Base-by-base conservation (phyloP, 2,797 vertebrate species). In the Lacerta bilineata region DNA sequence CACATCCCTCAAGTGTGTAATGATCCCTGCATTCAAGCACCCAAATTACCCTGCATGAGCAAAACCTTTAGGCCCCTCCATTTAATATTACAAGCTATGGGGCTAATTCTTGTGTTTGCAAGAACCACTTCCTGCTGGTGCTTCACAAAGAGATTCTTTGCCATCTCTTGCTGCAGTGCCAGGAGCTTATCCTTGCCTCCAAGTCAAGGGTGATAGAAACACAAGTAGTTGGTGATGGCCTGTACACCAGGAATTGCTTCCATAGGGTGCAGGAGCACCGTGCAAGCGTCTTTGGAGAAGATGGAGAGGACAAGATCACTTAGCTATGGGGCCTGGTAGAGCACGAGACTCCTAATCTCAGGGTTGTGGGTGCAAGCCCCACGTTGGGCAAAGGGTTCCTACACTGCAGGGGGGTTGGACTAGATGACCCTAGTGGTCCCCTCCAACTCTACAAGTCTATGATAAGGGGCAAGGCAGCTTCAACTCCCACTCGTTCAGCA, bases 1-100 rank as follows among this genome's bases (percentile, higher is more conserved):
- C 69, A 74, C 78, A 87, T 80, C n/a, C 50, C 46, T 80, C 18
- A 29, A 81, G 3, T 5, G 46, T 74, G n/a, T 81, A 87, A 81
- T 87, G 8, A n/a, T 5, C 61, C 39, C 29, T 43, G 66, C 29
- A 78, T 80, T 36, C 68, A 74, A 72, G 74, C 59, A 74, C 74
- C 36, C 68, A 61, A 17, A 64, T 87, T 74, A 59, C 6, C 17
- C 50, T 74, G 15, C 55, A n/a, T 81, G 50, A 81, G 61, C 36
- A 87, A 61, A 81, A 81, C 23, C 46, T 80, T 79, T 25, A 80
- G n/a, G 9, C 25, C 23, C n/a, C 33, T 80, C 46, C 18, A 20
- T 27, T 41, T 36, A 86, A 41, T 80, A 59, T 50, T 43, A 20
- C 61, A 36, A 66, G 7, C 8, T 46, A 68, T 27, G n/a, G 18